Evolutionary conservation across 2,797 vertebrate genomes (phyloP), one percentile per base, ranked within the genome.

Genomic region (Anomalospiza imberbis): DNA sequence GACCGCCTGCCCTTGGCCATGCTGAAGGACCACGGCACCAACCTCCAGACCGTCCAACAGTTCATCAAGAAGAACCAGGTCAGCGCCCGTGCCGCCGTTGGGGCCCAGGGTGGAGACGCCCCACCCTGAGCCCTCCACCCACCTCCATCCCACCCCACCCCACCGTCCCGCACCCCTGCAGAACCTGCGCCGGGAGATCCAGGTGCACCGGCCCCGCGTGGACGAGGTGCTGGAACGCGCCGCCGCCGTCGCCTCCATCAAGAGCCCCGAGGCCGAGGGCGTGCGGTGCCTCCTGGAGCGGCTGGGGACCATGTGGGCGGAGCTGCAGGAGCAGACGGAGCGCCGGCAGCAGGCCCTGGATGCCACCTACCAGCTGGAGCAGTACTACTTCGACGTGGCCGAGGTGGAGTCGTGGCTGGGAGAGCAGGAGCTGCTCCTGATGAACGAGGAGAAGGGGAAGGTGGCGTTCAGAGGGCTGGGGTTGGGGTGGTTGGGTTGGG

Each of bases 371-470:
- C 99, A 99, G 89, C 98, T 99, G 66, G 98, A 99, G 95, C 99
- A 99, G 94, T 99, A 99, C 95, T 99, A 98, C 98, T 99, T 99
- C 5, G 99, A 99, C 57, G 98, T 98, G 17, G 98, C 98, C 0
- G 99, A 99, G 95, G 99, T 99, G 96, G 99, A 99, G 97, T 97
- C 99, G 42, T 99, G 99, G 99, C 97, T 99, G 80, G 99, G 99
- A 4, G 99, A 99, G 96, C 99, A 99, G 89, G 99, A 99, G 97
- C 98, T 99, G 86, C 98, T 99, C 77, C 98, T 99, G 98, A 99
- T 99, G 99, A 99, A 98, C 42, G 98, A 99, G 81, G 99, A 99
- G 97, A 99, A 98, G 96, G 99, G 99, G 68, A 99, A 99, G 98
- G 99, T 5, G 96, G 11, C 38, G 9, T 36, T 50, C 53, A 7